A percentile compares a stretch with the other conserved stretches of the same genome.
Conservation (phyloP, 2,888 invertebrate genomes). For the Leptopilina syphax region DNA sequence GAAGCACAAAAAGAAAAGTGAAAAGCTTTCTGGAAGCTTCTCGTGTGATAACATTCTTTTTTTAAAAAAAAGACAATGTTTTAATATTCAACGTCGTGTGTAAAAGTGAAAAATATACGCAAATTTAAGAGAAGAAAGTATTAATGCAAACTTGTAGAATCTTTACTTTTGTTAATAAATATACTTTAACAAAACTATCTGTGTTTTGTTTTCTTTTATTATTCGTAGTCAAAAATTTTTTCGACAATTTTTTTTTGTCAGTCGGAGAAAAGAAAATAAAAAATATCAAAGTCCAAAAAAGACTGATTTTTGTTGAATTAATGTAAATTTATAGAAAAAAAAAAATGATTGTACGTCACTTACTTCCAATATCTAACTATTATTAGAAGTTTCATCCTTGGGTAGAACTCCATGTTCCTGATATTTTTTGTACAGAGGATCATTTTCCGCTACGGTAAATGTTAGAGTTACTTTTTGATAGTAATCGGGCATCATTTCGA, state of each 20-base stretch:
- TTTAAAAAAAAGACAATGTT: too few species aligned
- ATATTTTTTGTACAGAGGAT: constrained; percentile 83
- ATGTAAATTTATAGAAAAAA: constrained; percentile 22
- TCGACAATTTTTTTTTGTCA: neutral
- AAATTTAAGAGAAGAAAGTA: constrained; percentile 18
- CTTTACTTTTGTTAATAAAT: constrained; percentile 32
- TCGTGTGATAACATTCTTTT: constrained; percentile 1
- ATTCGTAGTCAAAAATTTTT: too few species aligned
- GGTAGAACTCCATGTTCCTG: constrained; percentile 79
- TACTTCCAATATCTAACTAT: constrained; percentile 46
- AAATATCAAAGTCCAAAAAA: neutral
- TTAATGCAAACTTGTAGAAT: constrained; percentile 21
- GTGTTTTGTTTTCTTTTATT: too few species aligned
- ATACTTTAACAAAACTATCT: neutral
- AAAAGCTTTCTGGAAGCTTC: constrained; percentile 2
- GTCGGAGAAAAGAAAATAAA: too few species aligned
- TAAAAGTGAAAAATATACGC: neutral
- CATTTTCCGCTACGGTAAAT: constrained; percentile 88
- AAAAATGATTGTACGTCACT: constrained; percentile 31
- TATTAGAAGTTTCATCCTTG: constrained; percentile 45
- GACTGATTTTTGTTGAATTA: constrained; percentile 6
- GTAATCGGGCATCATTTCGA: constrained; percentile 89
- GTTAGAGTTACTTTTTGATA: constrained; percentile 90
- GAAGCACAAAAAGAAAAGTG: constrained; percentile 21
- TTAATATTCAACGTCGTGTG: too few species aligned